phyloP scores from a whole-genome alignment of 2,113 vertebrate species.

The Lonchura striata region DNA sequence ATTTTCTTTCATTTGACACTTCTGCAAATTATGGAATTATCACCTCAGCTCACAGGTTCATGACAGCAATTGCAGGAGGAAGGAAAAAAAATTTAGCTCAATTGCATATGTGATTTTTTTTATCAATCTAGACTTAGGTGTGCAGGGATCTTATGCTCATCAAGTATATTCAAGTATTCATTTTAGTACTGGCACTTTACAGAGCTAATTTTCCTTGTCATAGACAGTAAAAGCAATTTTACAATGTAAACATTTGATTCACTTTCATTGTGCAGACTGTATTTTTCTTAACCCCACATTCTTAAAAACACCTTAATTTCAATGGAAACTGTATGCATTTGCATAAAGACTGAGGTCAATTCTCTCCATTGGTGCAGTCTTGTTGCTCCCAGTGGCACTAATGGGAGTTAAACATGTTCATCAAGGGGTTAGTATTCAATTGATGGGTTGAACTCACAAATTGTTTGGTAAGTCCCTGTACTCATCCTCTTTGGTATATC shows the following conservation, averaged over 20 bases:
- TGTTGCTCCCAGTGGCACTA: conserved; percentile 30
- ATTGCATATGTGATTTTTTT: background rate
- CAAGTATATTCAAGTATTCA: conserved; percentile 24
- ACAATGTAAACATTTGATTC: conserved; percentile 64
- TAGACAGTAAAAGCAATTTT: conserved; percentile 58
- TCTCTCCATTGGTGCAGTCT: background rate
- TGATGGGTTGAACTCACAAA: conserved; percentile 16
- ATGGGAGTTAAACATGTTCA: conserved; percentile 33
- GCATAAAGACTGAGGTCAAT: background rate
- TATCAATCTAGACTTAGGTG: background rate
- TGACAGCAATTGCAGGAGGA: background rate
- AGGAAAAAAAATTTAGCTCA: background rate
- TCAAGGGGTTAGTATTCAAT: conserved; percentile 4
- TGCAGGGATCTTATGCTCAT: background rate
- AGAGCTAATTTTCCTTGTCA: conserved; percentile 47
- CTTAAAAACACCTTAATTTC: conserved; percentile 44
- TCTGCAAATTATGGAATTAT: conserved; percentile 12
- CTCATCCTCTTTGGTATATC: background rate
- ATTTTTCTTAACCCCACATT: conserved; percentile 49
- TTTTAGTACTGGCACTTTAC: conserved; percentile 27
- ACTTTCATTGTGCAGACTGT: conserved; percentile 10
- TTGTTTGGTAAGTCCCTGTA: background rate
- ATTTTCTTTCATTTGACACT: background rate
- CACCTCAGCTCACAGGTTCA: background rate
- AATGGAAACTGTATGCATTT: conserved; percentile 14